Conservation (phyloP, 2,888 invertebrate genomes). For the Caenorhabditis parvicauda region DNA sequence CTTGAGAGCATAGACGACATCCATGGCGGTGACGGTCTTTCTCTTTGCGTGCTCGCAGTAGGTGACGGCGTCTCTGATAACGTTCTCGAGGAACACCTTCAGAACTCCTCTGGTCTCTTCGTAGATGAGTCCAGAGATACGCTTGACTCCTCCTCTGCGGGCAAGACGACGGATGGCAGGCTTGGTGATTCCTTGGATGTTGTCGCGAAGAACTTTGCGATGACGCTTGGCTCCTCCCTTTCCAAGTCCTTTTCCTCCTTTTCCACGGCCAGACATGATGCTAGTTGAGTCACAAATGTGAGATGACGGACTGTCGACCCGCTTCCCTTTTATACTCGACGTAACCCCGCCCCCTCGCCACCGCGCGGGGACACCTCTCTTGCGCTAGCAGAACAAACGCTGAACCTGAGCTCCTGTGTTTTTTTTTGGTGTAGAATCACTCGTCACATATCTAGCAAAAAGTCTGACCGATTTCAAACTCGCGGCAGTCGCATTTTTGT, state of each 20-base stretch:
- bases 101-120: constrained; percentile 47
- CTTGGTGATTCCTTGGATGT: constrained; percentile 44
- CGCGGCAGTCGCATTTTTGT: too few species aligned
- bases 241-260: constrained; percentile 77
- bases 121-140: constrained; percentile 51
- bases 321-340: background rate
- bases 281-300: background rate
- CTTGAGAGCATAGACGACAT: constrained; percentile 81
- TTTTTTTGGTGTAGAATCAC: too few species aligned
- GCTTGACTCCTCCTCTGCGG: constrained; percentile 63
- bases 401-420: too few species aligned
- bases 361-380: background rate
- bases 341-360: background rate
- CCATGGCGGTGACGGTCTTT: constrained; percentile 83
- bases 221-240: constrained; percentile 81
- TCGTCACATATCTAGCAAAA: too few species aligned
- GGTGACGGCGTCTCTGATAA: constrained; percentile 80
- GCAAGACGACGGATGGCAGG: constrained; percentile 10
- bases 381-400: too few species aligned
- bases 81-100: constrained; percentile 78
- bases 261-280: constrained; percentile 77
- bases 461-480: too few species aligned
- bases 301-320: background rate
- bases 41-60: constrained; percentile 83
- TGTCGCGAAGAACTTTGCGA: constrained; percentile 43